Base-by-base conservation (phyloP, 2,113 vertebrate species). In the Phalacrocorax pelagicus region DNA sequence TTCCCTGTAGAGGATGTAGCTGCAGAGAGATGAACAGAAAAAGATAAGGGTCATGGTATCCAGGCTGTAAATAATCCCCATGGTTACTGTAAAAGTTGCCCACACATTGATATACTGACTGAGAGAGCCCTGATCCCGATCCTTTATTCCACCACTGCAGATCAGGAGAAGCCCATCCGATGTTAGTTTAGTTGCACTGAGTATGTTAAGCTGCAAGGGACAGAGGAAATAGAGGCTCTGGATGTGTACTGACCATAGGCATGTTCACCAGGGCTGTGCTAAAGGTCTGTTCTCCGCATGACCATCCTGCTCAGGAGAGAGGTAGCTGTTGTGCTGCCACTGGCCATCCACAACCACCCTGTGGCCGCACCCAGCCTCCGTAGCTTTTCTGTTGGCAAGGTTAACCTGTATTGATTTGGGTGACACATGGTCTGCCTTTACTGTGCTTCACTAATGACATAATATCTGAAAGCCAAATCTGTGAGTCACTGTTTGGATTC, bases 31-130 rank as follows among this genome's bases (percentile, higher is more conserved):
- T 66, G 51, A 94, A 90, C 69, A 89, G 65, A 59, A 57, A 94
- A 95, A 96, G 72, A 94, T 87, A 92, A 97, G 97, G 94, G 54
- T 90, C 81, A n/a, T 79, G 72, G 54, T 91, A 86, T 70, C 63
- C 61, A 92, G 86, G 88, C 63, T 94, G 90, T 85, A 97, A 93
- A 96, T 95, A 95, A 86, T 90, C 66, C 96, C 96, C 78, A 38
- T 88, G 40, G 83, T 91, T 96, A 71, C 94, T 79, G 89, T 93
- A 69, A 97, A 94, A 94, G 95, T 92, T 90, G 79, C 63, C 92
- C 73, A 72, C 74, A 85, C 78, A 52, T 86, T 85, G 96, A 81
- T 71, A 65, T 66, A 42, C 44, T 12, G 40, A 83, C 26, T 94
- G 92, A 97, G 90, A 91, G 71, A 84, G 44, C 36, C 47, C 29